These are phyloP conservation scores for Tenthredo mesomela DNA, from an alignment of 2,888 invertebrate genomes.

Conservation along the genomic window DNA sequence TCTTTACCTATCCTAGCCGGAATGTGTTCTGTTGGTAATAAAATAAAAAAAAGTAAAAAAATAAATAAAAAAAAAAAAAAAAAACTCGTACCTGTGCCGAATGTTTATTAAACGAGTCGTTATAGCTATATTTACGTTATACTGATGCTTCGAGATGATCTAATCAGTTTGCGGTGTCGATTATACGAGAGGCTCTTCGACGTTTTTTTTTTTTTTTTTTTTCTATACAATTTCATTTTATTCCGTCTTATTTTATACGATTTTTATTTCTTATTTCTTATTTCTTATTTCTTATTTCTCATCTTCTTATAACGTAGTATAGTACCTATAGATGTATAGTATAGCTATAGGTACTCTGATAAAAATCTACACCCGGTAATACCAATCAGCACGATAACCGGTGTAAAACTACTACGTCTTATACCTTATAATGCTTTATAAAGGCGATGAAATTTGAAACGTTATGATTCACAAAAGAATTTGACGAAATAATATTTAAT, in stretches of 20 bases:
- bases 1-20: background rate
- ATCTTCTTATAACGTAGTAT: background rate
- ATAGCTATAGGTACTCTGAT: background rate
- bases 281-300: background rate
- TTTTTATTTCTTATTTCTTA: background rate
- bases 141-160: conserved; percentile 17
- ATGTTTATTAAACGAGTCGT: conserved; percentile 19
- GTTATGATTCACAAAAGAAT: background rate
- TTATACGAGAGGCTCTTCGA: background rate
- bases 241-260: background rate
- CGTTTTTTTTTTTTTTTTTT: background rate
- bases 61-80: background rate
- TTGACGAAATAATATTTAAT: background rate
- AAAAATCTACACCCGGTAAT: background rate
- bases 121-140: background rate
- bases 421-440: background rate
- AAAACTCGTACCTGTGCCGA: conserved; percentile 9
- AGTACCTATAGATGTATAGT: too few relatives aligned
- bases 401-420: background rate
- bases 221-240: background rate
- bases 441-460: background rate
- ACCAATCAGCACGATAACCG: background rate
- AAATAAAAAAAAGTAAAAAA: background rate
- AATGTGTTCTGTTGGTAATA: background rate
- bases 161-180: conserved; percentile 32